Evolutionary conservation across 2,113 vertebrate genomes (phyloP).

Genomic region (Mellivora capensis): DNA sequence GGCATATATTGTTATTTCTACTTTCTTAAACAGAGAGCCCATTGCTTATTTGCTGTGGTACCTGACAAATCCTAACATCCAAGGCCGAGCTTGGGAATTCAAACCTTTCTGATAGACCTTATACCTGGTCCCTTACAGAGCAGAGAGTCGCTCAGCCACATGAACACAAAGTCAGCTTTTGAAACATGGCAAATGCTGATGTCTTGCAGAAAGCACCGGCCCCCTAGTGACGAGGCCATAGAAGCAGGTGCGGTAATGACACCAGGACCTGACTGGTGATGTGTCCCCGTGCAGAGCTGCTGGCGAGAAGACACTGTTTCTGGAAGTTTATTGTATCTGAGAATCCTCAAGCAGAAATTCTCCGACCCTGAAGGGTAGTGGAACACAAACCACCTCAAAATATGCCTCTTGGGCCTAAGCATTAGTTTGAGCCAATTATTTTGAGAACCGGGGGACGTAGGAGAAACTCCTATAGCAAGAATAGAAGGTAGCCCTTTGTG

Average conservation of each 20-base stretch:
- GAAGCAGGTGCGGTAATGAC: background rate
- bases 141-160: background rate
- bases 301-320: background rate
- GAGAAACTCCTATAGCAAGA: background rate
- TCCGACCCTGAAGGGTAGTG: background rate
- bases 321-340: background rate
- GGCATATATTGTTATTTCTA: background rate
- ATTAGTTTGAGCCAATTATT: background rate
- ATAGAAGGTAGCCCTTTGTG: background rate
- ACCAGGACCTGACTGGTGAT: fast-evolving
- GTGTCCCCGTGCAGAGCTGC: background rate
- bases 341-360: background rate
- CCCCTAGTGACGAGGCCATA: background rate
- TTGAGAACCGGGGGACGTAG: background rate
- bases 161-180: background rate
- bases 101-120: background rate
- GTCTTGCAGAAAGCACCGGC: background rate
- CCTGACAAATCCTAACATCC: background rate
- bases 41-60: background rate
- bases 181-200: background rate
- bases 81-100: background rate
- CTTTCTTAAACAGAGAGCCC: background rate
- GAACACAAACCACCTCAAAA: background rate
- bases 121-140: too few relatives aligned
- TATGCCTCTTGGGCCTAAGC: background rate